These are phyloP conservation scores for Heterohyrax brucei DNA, from an alignment of 2,797 vertebrate genomes.

Conservation along the genomic window DNA sequence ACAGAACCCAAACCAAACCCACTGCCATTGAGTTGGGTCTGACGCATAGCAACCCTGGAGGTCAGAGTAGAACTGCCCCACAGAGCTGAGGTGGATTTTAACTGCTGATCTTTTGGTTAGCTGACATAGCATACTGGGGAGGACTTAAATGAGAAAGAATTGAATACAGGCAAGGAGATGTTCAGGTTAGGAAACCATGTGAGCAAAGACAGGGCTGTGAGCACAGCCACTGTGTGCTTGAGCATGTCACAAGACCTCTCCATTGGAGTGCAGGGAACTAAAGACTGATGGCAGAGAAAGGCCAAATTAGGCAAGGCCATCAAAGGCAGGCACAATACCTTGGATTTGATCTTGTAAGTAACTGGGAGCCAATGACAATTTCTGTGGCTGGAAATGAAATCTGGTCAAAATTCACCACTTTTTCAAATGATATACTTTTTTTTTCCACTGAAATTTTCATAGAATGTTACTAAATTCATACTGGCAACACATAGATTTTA, in stretches of 20 bases:
- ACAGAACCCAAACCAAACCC: not conserved
- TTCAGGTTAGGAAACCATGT: not conserved
- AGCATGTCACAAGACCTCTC: too few relatives aligned
- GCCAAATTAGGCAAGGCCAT: not conserved
- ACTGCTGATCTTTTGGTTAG: too few relatives aligned
- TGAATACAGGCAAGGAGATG: not conserved
- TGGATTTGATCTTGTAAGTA: constrained; percentile 24
- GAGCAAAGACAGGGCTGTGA: not conserved
- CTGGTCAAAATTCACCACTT: constrained; percentile 72
- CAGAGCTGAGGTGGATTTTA: too few relatives aligned
- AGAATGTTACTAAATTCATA: constrained; percentile 72
- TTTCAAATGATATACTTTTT: not conserved
- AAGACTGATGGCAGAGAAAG: constrained; percentile 3
- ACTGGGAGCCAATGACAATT: constrained; percentile 48
- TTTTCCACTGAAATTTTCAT: constrained; percentile 75
- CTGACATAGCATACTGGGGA: too few relatives aligned
- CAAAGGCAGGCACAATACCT: not conserved
- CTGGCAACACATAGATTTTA: constrained; percentile 76
- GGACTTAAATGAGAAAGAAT: not conserved
- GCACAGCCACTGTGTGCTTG: too few relatives aligned
- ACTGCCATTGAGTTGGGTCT: too few relatives aligned
- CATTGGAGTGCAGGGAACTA: not conserved
- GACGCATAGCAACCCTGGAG: too few relatives aligned
- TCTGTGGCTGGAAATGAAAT: constrained; percentile 62
- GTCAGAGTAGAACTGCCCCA: too few relatives aligned